phyloP scores from a whole-genome alignment of 2,888 invertebrate genomes.

The Acheta domesticus region DNA sequence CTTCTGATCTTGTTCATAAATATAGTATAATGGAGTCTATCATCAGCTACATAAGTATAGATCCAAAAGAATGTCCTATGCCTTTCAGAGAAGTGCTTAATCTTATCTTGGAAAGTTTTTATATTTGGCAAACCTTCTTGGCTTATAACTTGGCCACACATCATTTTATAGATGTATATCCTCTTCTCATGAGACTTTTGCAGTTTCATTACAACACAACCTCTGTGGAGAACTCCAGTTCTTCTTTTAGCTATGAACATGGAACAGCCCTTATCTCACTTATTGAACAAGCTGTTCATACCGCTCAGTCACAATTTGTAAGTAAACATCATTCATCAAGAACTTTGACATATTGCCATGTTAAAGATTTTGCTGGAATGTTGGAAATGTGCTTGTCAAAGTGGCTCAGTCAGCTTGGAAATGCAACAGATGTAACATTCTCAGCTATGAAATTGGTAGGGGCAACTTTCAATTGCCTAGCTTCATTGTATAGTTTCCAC shows the following conservation, averaged over 20 bases:
- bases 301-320: conserved; percentile 38
- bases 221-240: conserved; percentile 50
- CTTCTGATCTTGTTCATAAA: conserved; percentile 53
- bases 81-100: conserved; percentile 42
- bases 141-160: conserved; percentile 54
- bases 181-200: conserved; percentile 55
- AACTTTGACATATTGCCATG: neutral
- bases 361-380: neutral
- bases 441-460: conserved; percentile 41
- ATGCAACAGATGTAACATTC: conserved; percentile 35
- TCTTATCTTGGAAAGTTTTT: conserved; percentile 49
- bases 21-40: conserved; percentile 43
- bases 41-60: conserved; percentile 42
- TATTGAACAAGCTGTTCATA: conserved; percentile 42
- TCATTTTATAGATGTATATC: conserved; percentile 51
- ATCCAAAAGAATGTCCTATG: conserved; percentile 47
- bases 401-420: conserved; percentile 41
- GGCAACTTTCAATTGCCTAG: conserved; percentile 37
- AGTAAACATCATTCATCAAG: conserved; percentile 18
- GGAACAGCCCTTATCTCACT: conserved; percentile 52
- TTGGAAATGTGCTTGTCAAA: conserved; percentile 39
- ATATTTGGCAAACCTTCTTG: conserved; percentile 56
- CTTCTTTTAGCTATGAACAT: conserved; percentile 56
- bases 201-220: conserved; percentile 59
- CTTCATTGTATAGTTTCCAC: conserved; percentile 30